Conservation (phyloP, 2,888 invertebrate species). For the Cinara cedri region DNA sequence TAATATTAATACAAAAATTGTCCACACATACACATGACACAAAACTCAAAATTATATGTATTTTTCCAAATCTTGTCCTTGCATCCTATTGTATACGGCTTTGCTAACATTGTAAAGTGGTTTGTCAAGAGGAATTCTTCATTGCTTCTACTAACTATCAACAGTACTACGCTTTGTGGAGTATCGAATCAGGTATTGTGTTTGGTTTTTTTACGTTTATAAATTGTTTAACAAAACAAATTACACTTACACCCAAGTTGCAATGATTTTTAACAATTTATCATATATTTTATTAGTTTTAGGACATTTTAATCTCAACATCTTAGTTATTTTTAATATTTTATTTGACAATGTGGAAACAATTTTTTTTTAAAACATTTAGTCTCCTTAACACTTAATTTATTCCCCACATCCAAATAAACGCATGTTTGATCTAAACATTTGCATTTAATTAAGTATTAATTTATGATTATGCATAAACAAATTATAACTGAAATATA, state of each 20-base stretch:
- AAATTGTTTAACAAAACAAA: neutral
- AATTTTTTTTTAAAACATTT: slow-evolving; percentile 3
- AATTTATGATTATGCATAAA: neutral
- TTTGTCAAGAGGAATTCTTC: slow-evolving; percentile 54
- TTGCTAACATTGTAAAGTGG: slow-evolving; percentile 50
- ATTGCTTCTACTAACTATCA: slow-evolving; percentile 50
- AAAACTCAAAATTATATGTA: slow-evolving; percentile 5
- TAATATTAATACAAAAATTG: slow-evolving; percentile 33
- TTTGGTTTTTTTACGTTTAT: neutral
- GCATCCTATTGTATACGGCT: slow-evolving; percentile 16
- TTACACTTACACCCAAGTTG: neutral
- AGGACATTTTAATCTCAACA: neutral
- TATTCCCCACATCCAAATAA: neutral
- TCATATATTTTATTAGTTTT: neutral
- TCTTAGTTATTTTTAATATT: neutral
- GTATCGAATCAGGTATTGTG: slow-evolving; percentile 51
- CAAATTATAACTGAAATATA: slow-evolving; percentile 22
- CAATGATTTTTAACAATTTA: neutral
- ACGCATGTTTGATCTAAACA: neutral
- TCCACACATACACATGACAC: neutral
- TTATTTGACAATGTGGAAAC: neutral
- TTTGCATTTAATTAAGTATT: slow-evolving; percentile 29
- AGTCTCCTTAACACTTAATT: neutral
- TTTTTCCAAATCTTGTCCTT: slow-evolving; percentile 17
- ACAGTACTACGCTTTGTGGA: slow-evolving; percentile 29